These are phyloP conservation scores for Cephalopholis sonnerati DNA, from an alignment of 2,113 vertebrate species.

Conservation along the genomic window DNA sequence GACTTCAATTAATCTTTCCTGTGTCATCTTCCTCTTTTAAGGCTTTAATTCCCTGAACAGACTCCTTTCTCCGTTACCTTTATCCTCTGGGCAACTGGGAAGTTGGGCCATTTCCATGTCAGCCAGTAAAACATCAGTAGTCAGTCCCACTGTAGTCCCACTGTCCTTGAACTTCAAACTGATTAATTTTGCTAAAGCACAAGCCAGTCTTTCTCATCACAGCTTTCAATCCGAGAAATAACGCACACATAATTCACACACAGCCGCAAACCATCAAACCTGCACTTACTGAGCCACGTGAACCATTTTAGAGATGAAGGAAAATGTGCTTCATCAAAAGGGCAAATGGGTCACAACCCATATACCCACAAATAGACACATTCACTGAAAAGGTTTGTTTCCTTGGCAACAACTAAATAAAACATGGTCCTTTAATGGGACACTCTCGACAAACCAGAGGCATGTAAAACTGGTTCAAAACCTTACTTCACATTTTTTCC, in stretches of 20 bases:
- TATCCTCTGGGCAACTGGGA: slow-evolving; percentile 4
- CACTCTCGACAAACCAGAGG: slow-evolving; percentile 3
- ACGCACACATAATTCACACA: slow-evolving; percentile 15
- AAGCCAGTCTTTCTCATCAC: background rate
- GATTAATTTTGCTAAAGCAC: background rate
- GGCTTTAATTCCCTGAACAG: background rate
- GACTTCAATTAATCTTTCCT: background rate
- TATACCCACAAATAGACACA: slow-evolving; percentile 49
- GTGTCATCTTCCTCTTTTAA: background rate
- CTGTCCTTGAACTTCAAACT: background rate
- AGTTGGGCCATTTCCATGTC: background rate
- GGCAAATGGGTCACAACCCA: slow-evolving; percentile 33
- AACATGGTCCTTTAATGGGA: slow-evolving; percentile 56
- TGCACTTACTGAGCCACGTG: slow-evolving; percentile 38
- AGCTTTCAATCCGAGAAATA: slow-evolving; percentile 36
- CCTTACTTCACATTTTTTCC: background rate
- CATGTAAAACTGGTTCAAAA: background rate
- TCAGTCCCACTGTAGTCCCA: background rate
- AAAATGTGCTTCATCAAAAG: slow-evolving; percentile 34
- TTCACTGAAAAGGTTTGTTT: slow-evolving; percentile 46
- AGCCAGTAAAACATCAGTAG: background rate
- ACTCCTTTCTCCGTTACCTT: background rate
- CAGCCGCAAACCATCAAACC: slow-evolving; percentile 34
- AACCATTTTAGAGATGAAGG: slow-evolving; percentile 32
- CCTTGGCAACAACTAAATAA: slow-evolving; percentile 67